Conservation (phyloP, 1,140 invertebrate species). For the Lepidurus apus region DNA sequence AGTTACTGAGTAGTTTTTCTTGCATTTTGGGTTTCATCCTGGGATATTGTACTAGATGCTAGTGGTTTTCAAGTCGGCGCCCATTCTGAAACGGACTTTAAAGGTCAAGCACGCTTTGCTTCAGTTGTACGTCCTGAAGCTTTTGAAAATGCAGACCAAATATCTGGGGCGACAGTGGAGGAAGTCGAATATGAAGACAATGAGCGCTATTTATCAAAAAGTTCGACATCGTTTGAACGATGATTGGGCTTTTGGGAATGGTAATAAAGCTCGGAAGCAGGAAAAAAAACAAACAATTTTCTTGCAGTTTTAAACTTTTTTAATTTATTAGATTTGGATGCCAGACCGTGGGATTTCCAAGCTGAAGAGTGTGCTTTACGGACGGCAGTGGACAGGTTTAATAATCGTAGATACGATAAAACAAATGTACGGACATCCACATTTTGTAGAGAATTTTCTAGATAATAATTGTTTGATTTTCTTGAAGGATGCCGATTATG, state of each 20-base stretch:
- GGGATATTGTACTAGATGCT: conserved; percentile 67
- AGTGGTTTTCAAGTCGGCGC: conserved; percentile 98
- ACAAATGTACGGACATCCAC: conserved; percentile 35
- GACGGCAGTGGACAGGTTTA: conserved; percentile 90
- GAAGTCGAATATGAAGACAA: conserved; percentile 99
- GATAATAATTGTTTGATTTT: conserved; percentile 9
- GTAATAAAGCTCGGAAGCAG: conserved; percentile 44
- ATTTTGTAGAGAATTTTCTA: conserved; percentile 29
- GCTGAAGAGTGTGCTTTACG: conserved; percentile 92
- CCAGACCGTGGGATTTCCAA: conserved; percentile 97
- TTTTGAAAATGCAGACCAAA: conserved; percentile 99
- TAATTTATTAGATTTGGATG: conserved; percentile 73
- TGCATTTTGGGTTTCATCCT: conserved; percentile 24
- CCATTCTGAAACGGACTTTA: conserved; percentile 92
- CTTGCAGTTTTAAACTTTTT: conserved; percentile 11
- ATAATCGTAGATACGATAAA: conserved; percentile 76
- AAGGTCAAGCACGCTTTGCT: conserved; percentile 95
- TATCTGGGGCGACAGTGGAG: conserved; percentile 98
- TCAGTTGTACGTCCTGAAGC: conserved; percentile 95
- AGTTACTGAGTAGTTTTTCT: conserved; percentile 36
- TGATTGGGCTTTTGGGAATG: conserved; percentile 99
- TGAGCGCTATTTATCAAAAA: conserved; percentile 98
- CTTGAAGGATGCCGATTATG: conserved; percentile 60
- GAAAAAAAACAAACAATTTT: background rate
- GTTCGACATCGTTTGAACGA: conserved; percentile 91